Evolutionary conservation across 2,797 vertebrate species (phyloP).

Genomic region (Catharus ustulatus): DNA sequence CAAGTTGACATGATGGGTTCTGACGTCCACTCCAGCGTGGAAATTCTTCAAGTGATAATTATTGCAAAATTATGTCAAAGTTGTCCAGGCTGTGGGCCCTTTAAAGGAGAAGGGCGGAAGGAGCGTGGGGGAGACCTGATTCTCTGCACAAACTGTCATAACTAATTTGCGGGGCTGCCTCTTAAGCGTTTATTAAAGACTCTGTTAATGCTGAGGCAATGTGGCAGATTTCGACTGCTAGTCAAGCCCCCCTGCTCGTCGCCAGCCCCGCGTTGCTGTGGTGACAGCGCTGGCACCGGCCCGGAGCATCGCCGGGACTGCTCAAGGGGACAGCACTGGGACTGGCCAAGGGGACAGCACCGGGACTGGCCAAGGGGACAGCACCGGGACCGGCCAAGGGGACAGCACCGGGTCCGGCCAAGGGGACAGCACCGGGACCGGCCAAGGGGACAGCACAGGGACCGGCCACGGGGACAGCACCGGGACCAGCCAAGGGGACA

Average conservation of each 20-base stretch:
- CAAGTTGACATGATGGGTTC: slow-evolving; percentile 87
- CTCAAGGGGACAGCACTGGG: too few relatives aligned
- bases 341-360: too few relatives aligned
- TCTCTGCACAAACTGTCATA: slow-evolving; percentile 95
- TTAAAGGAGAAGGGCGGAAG: slow-evolving; percentile 91
- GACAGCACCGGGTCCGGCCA: too few relatives aligned
- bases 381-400: too few relatives aligned
- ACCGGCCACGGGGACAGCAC: slow-evolving; percentile 81
- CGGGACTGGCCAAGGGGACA: too few relatives aligned
- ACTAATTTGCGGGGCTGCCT: slow-evolving; percentile 93
- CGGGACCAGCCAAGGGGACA: not conserved
- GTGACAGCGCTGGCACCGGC: slow-evolving; percentile 78
- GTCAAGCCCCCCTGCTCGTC: slow-evolving; percentile 76
- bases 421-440: too few relatives aligned
- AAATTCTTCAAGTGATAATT: slow-evolving; percentile 98
- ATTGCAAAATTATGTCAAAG: slow-evolving; percentile 97
- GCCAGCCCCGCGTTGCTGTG: slow-evolving; percentile 85
- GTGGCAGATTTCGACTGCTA: slow-evolving; percentile 94
- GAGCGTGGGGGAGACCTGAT: slow-evolving; percentile 85
- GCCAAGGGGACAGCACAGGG: slow-evolving; percentile 79
- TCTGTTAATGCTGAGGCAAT: slow-evolving; percentile 97
- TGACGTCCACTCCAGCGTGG: slow-evolving; percentile 87
- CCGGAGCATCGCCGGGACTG: slow-evolving; percentile 81
- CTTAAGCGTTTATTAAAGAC: slow-evolving; percentile 97
- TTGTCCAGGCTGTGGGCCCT: slow-evolving; percentile 87